phyloP scores from a whole-genome alignment of 2,113 vertebrate species.

The Sapajus apella region DNA sequence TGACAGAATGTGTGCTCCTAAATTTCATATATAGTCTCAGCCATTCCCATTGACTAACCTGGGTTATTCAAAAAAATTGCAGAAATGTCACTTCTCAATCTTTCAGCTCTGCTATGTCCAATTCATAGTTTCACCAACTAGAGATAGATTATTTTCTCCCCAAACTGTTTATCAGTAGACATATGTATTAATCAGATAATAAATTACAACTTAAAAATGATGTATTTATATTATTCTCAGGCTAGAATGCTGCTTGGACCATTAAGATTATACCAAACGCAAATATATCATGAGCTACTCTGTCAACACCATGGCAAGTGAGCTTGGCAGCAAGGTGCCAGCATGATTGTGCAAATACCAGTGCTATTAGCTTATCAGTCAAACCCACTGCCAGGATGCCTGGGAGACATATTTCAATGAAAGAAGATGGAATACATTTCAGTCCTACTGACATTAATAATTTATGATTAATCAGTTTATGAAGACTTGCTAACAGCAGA shows the following conservation, averaged over 20 bases:
- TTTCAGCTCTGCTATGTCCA: neutral
- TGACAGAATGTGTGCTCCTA: neutral
- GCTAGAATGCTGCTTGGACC: slow-evolving; percentile 46
- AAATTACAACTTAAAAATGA: slow-evolving; percentile 49
- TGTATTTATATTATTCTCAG: slow-evolving; percentile 68
- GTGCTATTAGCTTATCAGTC: slow-evolving; percentile 75
- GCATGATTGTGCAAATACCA: slow-evolving; percentile 76
- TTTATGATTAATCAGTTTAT: slow-evolving; percentile 83
- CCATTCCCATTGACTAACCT: neutral
- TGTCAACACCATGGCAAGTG: slow-evolving; percentile 57
- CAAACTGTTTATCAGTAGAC: slow-evolving; percentile 28
- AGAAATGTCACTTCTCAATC: neutral
- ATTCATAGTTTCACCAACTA: neutral
- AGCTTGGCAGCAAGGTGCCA: slow-evolving; percentile 62
- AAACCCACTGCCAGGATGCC: slow-evolving; percentile 67
- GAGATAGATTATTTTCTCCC: slow-evolving; percentile 2
- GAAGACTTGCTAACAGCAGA: slow-evolving; percentile 70
- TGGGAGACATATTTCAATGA: slow-evolving; percentile 77
- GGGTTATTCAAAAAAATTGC: slow-evolving; percentile 46
- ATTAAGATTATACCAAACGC: slow-evolving; percentile 65
- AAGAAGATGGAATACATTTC: slow-evolving; percentile 67
- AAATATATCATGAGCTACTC: slow-evolving; percentile 68
- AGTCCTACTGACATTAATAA: slow-evolving; percentile 77
- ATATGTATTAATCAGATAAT: slow-evolving; percentile 43
- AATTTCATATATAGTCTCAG: neutral